phyloP scores from a whole-genome alignment of 2,888 invertebrate genomes.

The Sisyra nigra region DNA sequence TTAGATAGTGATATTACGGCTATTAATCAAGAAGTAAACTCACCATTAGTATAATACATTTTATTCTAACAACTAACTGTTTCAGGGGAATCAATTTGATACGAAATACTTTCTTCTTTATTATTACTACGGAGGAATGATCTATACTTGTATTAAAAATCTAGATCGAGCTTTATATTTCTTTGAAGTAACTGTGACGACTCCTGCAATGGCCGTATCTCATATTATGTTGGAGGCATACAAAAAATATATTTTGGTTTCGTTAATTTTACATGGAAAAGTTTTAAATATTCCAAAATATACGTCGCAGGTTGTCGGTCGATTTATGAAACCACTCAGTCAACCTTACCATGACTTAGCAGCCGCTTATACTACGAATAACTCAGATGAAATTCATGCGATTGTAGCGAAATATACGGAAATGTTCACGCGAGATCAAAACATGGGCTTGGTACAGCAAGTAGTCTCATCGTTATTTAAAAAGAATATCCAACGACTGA shows the following conservation, averaged over 20 bases:
- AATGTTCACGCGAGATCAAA: conserved; percentile 59
- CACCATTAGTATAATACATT: not conserved
- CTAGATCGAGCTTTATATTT: conserved; percentile 87
- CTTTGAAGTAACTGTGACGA: conserved; percentile 89
- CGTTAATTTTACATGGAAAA: conserved; percentile 83
- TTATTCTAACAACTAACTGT: not conserved
- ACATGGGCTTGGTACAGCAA: conserved; percentile 67
- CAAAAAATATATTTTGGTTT: conserved; percentile 89
- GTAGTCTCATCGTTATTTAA: conserved; percentile 81
- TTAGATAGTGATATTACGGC: conserved; percentile 83
- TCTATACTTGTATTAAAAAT: conserved; percentile 85
- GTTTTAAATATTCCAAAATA: conserved; percentile 70
- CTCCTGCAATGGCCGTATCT: conserved; percentile 87
- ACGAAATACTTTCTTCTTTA: conserved; percentile 83
- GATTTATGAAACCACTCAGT: conserved; percentile 72
- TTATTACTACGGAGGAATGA: conserved; percentile 97
- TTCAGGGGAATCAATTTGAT: conserved; percentile 59
- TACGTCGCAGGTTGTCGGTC: conserved; percentile 74
- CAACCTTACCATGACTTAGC: conserved; percentile 80
- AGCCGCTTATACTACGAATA: conserved; percentile 61
- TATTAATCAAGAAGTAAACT: conserved; percentile 64
- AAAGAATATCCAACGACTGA: conserved; percentile 90
- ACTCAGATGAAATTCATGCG: conserved; percentile 49
- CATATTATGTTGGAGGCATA: conserved; percentile 96
- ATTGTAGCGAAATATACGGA: conserved; percentile 66